Evolutionary conservation across 2,113 vertebrate species (phyloP), one percentile per base, ranked within the genome.

Genomic region (Neomonachus schauinslandi): DNA sequence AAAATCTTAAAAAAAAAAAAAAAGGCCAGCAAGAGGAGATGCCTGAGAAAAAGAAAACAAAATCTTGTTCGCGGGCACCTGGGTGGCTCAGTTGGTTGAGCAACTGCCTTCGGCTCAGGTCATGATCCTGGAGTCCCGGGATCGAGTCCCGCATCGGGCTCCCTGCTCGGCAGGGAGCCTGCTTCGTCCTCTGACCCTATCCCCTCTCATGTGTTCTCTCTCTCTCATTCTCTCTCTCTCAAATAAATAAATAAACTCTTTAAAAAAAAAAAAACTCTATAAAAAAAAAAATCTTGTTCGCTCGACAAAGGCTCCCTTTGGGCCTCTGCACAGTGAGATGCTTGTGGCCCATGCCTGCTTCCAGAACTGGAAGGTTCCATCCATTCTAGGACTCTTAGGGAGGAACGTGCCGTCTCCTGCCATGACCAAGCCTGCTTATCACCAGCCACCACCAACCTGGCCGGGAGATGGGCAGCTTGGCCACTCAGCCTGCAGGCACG

Each of bases 281-380:
- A 39, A 39, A 39, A 39, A 39, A 39, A 4, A 39, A 39, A 39
- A 39, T 39, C 39, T 39, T 39, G 14, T 80, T 31, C 36, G 51
- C 8, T 0, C 7, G 63, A 24, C 0, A 0, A 26, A 67, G 14
- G 63, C 33, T 46, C 9, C 49, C 39, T 21, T 4, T 3, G 8
- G 92, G 53, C 81, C 63, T 51, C 63, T 57, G 77, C 5, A 2
- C 21, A 5, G 14, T 24, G 22, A 51, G 61, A 36, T 1, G 2
- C 26, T 18, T 2, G 21, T 22, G 33, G n/a, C 53, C 42, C 1
- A 0, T 74, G 33, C 57, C 83, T 46, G 49, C 12, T 33, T 67
- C n/a, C 5, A 5, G 51, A 76, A n/a, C 46, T 65, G 7, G 65
- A 63, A 74, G n/a, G 26, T 16, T 31, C 65, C 55, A 16, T 42